phyloP scores from a whole-genome alignment of 1,140 invertebrate species.

The Amyelois transitella region DNA sequence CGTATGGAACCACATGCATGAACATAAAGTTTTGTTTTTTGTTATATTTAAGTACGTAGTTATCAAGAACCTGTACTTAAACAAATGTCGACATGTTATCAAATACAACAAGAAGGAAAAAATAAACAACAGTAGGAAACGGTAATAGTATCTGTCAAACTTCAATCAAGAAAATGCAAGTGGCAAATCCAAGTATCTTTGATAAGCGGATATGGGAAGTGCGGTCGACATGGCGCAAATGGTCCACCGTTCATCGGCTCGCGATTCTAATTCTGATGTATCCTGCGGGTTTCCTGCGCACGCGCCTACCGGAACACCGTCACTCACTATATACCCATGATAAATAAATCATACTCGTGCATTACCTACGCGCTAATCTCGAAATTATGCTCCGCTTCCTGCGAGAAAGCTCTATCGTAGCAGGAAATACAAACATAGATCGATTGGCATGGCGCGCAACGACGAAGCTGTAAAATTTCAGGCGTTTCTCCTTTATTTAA shows the following conservation, averaged over 20 bases:
- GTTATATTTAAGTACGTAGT: conserved; percentile 23
- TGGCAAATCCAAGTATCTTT: conserved; percentile 9
- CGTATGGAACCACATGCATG: background rate
- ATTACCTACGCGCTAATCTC: conserved; percentile 1
- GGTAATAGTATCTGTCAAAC: conserved; percentile 8
- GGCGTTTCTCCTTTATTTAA: background rate
- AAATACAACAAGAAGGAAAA: no score
- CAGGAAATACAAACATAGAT: conserved; percentile 4
- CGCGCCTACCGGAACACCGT: conserved; percentile 26
- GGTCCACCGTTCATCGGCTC: conserved; percentile 33
- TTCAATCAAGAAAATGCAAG: background rate
- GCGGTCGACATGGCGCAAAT: conserved; percentile 37
- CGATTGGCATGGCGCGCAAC: background rate
- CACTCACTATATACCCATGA: conserved; percentile 22
- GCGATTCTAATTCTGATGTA: conserved; percentile 52
- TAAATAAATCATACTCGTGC: conserved; percentile 26
- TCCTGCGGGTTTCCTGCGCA: conserved; percentile 39
- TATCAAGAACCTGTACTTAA: no score
- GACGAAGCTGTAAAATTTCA: background rate
- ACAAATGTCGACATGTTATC: no score
- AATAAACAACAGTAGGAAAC: no score
- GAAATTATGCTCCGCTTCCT: background rate
- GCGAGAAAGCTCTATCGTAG: conserved; percentile 6
- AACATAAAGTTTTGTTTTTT: background rate
- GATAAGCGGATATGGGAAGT: conserved; percentile 45